Conservation (phyloP, 2,888 invertebrate species). For the Tetranychus piercei region DNA sequence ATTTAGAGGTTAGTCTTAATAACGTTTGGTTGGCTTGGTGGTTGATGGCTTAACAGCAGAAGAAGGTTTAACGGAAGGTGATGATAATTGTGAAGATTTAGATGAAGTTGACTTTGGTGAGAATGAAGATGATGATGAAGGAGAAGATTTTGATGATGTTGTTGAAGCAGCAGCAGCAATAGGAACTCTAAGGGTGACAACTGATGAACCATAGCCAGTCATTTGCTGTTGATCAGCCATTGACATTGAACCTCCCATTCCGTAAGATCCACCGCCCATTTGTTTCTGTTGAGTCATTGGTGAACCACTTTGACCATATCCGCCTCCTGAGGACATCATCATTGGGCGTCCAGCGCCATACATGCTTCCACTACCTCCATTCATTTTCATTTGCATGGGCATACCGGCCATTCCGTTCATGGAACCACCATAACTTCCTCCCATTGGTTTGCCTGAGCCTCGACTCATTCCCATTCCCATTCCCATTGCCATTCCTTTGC, state of each 20-base stretch:
- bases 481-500: not conserved
- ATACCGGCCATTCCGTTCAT: constrained; percentile 6
- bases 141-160: not conserved
- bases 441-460: not conserved
- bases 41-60: not conserved
- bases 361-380: not conserved
- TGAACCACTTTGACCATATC: not conserved
- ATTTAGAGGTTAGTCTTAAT: not conserved
- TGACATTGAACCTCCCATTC: not conserved
- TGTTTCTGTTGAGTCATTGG: not conserved
- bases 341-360: constrained; percentile 1
- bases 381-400: constrained; percentile 5
- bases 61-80: not conserved
- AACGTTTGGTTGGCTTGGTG: not conserved
- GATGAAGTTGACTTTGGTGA: not conserved
- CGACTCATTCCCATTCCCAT: not conserved
- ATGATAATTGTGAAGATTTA: not conserved
- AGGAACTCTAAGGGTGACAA: constrained; percentile 7
- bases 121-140: not conserved
- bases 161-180: not conserved
- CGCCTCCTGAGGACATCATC: not conserved
- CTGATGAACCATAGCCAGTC: constrained; percentile 3
- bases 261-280: not conserved
- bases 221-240: not conserved
- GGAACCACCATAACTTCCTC: not conserved